A percentile compares a stretch with the other conserved stretches of the same genome.
phyloP scores from a whole-genome alignment of 92 coral and sea anemone species.

The Umimayanthus chanpuru region DNA sequence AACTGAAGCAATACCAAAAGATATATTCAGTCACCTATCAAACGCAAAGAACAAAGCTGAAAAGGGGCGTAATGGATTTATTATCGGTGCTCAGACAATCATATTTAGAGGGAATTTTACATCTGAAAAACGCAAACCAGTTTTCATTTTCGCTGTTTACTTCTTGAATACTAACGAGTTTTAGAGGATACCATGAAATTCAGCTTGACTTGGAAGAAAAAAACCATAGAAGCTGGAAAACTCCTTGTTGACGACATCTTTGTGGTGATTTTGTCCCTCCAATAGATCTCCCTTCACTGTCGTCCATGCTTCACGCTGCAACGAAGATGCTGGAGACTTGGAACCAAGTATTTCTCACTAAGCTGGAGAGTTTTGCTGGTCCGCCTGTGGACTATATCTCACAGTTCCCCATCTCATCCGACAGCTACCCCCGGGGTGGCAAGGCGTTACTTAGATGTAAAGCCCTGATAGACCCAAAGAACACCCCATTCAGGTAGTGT shows the following conservation, averaged over 20 bases:
- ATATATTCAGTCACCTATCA: no score
- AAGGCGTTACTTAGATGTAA: slow-evolving; percentile 92
- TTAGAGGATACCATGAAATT: no score
- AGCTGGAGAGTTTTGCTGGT: slow-evolving; percentile 81
- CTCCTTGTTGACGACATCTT: neutral
- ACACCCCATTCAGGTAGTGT: slow-evolving; percentile 92
- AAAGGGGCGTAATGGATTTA: no score
- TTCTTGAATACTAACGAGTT: no score
- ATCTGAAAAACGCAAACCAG: no score
- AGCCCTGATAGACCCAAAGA: slow-evolving; percentile 91
- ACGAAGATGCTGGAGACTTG: slow-evolving; percentile 89
- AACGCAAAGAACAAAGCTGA: no score
- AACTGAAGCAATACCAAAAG: no score
- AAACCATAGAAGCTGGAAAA: neutral
- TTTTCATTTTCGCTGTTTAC: no score
- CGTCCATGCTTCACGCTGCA: slow-evolving; percentile 94
- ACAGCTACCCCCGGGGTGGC: slow-evolving; percentile 93
- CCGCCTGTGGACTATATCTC: slow-evolving; percentile 89
- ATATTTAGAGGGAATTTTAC: no score
- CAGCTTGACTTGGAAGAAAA: neutral
- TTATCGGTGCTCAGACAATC: no score
- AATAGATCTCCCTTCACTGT: slow-evolving; percentile 92
- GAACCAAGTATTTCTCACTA: slow-evolving; percentile 82
- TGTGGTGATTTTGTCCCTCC: neutral
- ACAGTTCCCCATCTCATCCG: slow-evolving; percentile 87